A percentile compares a stretch with the other conserved stretches of the same genome.
Evolutionary conservation across 2,113 vertebrate genomes (phyloP).

Genomic region (Gnathonemus echidnorhynchus): DNA sequence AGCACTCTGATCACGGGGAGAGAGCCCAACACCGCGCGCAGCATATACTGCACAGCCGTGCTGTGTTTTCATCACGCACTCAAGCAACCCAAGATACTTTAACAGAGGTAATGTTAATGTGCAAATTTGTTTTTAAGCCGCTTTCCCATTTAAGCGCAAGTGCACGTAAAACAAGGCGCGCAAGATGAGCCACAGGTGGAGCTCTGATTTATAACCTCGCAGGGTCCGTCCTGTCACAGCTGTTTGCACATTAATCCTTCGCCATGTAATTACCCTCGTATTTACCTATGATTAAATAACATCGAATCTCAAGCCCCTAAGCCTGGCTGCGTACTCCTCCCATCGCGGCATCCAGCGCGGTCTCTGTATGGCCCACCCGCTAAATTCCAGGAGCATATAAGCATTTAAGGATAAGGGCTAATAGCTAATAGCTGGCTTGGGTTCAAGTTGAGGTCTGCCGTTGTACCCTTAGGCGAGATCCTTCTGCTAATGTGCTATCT

Average conservation of each 20-base stretch:
- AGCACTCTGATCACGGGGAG: neutral
- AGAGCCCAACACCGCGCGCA: neutral
- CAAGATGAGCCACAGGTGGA: neutral
- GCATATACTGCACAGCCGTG: neutral
- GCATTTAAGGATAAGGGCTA: neutral
- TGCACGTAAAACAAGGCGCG: neutral
- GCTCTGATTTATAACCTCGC: neutral
- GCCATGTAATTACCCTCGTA: neutral
- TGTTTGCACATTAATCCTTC: neutral
- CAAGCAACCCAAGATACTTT: neutral
- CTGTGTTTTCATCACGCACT: conserved; percentile 43
- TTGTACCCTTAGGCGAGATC: neutral
- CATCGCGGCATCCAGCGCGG: neutral
- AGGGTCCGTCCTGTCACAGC: neutral
- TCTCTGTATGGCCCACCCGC: neutral
- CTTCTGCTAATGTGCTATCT: neutral
- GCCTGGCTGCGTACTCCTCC: neutral
- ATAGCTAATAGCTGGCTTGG: neutral
- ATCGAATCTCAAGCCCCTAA: neutral
- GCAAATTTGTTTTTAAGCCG: neutral
- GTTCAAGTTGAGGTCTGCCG: neutral
- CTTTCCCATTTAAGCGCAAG: neutral
- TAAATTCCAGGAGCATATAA: neutral
- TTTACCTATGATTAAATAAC: neutral
- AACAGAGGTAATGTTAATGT: neutral